These are phyloP conservation scores for Vicugna pacos DNA, from an alignment of 2,113 vertebrate genomes.

Conservation along the genomic window DNA sequence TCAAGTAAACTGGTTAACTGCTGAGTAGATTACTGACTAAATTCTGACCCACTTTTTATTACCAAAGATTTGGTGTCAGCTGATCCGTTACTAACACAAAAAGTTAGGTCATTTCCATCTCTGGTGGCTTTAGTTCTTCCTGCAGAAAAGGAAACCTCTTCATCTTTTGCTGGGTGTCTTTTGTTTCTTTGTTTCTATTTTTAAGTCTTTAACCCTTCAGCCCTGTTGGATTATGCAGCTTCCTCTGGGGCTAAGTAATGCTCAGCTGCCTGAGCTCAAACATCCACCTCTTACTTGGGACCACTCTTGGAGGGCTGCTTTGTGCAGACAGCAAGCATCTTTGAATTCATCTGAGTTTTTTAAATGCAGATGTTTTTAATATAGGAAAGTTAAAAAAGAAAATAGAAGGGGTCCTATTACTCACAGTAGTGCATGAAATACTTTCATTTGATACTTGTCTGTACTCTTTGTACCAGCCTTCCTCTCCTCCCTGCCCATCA, in stretches of 20 bases:
- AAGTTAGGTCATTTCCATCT: neutral
- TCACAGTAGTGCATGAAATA: neutral
- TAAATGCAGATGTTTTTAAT: neutral
- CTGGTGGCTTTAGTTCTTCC: neutral
- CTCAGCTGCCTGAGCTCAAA: neutral
- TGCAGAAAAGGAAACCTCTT: neutral
- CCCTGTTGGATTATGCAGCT: neutral
- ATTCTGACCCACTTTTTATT: neutral
- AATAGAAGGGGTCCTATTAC: neutral
- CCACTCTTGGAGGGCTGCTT: neutral
- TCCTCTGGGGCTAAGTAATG: neutral
- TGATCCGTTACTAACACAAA: neutral
- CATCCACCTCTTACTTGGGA: neutral
- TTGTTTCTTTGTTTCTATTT: neutral
- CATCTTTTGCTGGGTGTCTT: neutral
- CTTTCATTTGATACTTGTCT: neutral
- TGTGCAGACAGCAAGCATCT: neutral
- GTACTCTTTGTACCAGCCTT: neutral
- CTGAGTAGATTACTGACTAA: neutral
- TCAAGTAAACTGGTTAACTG: neutral
- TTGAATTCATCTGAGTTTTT: neutral
- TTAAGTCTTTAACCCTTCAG: neutral
- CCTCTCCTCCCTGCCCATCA: neutral
- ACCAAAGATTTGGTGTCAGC: neutral
- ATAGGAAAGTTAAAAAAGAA: conserved; percentile 24